phyloP scores from a whole-genome alignment of 2,888 invertebrate species.

The Myathropa florea region DNA sequence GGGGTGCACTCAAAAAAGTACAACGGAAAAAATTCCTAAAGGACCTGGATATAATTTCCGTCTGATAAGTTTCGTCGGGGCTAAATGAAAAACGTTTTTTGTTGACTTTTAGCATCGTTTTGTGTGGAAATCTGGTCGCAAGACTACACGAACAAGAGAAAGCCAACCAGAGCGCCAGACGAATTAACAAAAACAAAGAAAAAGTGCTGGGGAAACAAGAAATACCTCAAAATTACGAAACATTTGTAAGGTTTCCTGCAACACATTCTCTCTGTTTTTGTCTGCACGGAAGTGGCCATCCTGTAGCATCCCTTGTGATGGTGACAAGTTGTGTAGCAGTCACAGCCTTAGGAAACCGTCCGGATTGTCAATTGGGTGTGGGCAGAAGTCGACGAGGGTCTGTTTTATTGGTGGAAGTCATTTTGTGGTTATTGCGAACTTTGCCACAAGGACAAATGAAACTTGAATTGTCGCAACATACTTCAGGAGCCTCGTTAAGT shows the following conservation, averaged over 20 bases:
- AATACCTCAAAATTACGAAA: neutral
- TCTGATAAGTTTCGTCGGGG: slow-evolving; percentile 14
- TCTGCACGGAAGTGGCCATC: neutral
- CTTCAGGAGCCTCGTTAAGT: too few relatives aligned
- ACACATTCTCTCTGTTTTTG: neutral
- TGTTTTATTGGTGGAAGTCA: neutral
- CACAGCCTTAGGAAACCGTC: neutral
- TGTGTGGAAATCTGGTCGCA: slow-evolving; percentile 29
- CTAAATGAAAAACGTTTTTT: slow-evolving; percentile 47
- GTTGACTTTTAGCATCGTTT: slow-evolving; percentile 38
- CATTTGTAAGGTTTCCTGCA: neutral
- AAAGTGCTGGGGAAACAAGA: neutral
- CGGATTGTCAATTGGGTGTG: neutral
- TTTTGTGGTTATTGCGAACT: neutral
- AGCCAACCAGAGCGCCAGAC: neutral
- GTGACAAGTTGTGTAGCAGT: neutral
- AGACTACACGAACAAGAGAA: neutral
- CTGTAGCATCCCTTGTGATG: neutral
- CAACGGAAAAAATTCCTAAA: neutral
- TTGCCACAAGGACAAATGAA: neutral
- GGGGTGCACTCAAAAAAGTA: neutral
- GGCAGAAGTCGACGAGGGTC: neutral
- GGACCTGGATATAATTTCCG: slow-evolving; percentile 13
- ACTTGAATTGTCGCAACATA: neutral
- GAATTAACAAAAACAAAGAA: neutral